Evolutionary conservation across 2,113 vertebrate species (phyloP).

Genomic region (Prochilodus magdalenae): DNA sequence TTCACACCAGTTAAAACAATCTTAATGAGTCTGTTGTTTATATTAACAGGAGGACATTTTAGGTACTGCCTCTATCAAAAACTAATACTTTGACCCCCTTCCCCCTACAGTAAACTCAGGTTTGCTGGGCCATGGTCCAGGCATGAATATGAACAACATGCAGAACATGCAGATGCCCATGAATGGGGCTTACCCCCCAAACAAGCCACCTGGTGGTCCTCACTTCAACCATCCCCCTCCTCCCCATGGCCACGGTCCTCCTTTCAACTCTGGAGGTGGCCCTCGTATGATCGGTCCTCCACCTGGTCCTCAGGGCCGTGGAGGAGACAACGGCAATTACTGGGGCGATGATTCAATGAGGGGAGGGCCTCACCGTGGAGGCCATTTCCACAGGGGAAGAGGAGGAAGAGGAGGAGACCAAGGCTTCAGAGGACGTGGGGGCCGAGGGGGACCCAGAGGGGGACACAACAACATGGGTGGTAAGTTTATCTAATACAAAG

Average conservation of each 20-base stretch:
- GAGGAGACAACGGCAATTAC: conserved; percentile 81
- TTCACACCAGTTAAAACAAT: no score
- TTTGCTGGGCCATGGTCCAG: conserved; percentile 82
- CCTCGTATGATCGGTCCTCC: conserved; percentile 90
- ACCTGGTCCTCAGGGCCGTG: conserved; percentile 75
- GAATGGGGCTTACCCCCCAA: conserved; percentile 87
- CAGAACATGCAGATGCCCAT: conserved; percentile 83
- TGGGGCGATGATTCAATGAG: conserved; percentile 90
- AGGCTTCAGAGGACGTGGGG: conserved; percentile 84
- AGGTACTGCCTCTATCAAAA: background rate
- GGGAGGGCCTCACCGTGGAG: conserved; percentile 80
- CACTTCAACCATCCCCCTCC: conserved; percentile 82
- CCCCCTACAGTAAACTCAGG: conserved; percentile 75
- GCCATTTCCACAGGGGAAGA: conserved; percentile 84
- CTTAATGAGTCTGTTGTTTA: no score
- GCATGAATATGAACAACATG: conserved; percentile 78
- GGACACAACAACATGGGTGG: conserved; percentile 85
- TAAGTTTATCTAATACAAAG: conserved; percentile 43
- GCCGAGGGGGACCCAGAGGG: conserved; percentile 83
- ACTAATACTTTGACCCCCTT: background rate
- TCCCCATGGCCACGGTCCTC: conserved; percentile 81
- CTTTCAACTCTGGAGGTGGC: conserved; percentile 70
- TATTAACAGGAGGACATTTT: no score
- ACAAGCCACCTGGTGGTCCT: conserved; percentile 78
- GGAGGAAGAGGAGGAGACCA: conserved; percentile 82